Evolutionary conservation across 2,113 vertebrate genomes (phyloP), one percentile per base, ranked within the genome.

Genomic region (Ochotona curzoniae): DNA sequence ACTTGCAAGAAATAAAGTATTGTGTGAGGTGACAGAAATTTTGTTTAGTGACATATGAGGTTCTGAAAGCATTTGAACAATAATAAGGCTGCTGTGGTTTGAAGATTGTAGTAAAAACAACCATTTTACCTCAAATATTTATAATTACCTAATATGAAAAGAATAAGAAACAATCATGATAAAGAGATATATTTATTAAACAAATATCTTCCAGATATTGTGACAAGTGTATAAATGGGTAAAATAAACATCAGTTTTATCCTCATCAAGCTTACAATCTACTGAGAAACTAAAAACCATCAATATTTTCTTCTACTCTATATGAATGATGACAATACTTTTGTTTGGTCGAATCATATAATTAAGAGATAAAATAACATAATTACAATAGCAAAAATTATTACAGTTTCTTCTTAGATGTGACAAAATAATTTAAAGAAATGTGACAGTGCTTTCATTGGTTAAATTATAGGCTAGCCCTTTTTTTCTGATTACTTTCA

Each of bases 361-460:
- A 89, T 35, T 80, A 60, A 51, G 12, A 38, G n/a, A 74, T 54
- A 11, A 82, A 88, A 51, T 54, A 64, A 35, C 21, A 67, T 28
- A 84, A 91, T 70, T 79, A 91, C 2, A 95, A 83, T n/a, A 57
- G 17, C 21, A 90, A 78, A 79, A 69, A 92, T 93, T 93, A 89
- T 51, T 35, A 93, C 95, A 81, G 8, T 95, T 74, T 35, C 25
- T 92, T 95, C 51, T 71, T 96, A 64, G 78, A 86, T 94, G 8
- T 69, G 64, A 74, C 66, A 95, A 93, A 71, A 61, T 89, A 91
- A 69, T 95, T 78, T 96, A 94, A 93, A 93, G 84, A 92, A 95
- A 93, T 25, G 32, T 35, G 44, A 75, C 60, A n/a, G 70, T 88
- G 61, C 74, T 80, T 91, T 89, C 93, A 73, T 74, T 87, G 73